These are phyloP conservation scores for Hartigia nigra DNA, from an alignment of 2,888 invertebrate species.

Conservation along the genomic window DNA sequence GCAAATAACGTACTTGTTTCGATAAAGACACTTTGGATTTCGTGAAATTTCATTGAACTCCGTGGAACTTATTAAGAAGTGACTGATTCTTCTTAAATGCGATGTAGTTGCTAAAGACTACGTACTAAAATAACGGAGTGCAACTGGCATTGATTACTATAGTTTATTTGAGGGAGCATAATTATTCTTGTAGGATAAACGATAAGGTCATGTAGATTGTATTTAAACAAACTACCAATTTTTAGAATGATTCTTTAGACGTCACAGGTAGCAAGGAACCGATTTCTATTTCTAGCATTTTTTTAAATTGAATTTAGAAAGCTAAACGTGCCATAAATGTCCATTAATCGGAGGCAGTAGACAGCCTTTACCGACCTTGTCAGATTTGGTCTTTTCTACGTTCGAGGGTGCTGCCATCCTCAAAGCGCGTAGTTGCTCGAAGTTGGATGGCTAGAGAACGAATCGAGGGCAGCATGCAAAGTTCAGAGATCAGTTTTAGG, in stretches of 20 bases:
- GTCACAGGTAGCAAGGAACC: background rate
- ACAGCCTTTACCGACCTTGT: constrained; percentile 75
- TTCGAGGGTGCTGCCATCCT: constrained; percentile 89
- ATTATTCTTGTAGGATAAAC: background rate
- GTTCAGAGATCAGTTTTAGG: constrained; percentile 27
- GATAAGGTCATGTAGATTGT: background rate
- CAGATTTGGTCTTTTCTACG: constrained; percentile 85
- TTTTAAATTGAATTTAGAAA: background rate
- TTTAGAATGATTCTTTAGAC: background rate
- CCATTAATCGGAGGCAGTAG: background rate
- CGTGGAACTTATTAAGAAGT: background rate
- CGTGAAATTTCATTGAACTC: background rate
- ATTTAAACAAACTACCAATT: background rate
- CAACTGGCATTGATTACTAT: background rate
- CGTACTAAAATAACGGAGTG: background rate
- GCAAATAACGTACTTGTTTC: background rate
- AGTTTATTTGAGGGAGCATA: background rate
- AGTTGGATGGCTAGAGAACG: constrained; percentile 77
- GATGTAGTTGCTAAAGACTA: background rate
- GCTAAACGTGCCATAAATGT: background rate
- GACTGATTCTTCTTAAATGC: background rate
- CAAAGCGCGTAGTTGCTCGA: constrained; percentile 82
- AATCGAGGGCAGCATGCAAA: constrained; percentile 62
- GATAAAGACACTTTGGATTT: background rate
- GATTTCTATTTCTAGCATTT: background rate